Base-by-base conservation (phyloP, 2,888 invertebrate genomes). In the Oscheius sp. region DNA sequence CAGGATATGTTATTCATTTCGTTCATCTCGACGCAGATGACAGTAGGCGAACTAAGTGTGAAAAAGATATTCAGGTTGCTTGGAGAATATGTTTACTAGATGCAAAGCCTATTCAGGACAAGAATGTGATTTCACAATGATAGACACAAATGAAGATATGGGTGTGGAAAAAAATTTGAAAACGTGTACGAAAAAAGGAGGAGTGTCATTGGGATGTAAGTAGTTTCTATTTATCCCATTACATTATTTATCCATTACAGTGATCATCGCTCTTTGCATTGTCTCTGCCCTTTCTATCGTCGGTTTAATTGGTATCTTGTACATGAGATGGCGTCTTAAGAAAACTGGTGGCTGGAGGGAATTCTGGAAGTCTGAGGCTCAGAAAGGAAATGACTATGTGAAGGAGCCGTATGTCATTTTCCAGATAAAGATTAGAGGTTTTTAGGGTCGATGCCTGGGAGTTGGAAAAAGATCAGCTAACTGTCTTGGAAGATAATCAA, bases 401-500 rank as follows among this genome's bases (percentile, higher is more conserved):
- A 9, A 36, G 8, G 36, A 36, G 14, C 8, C 14, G 36, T 9
- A 14, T 9, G 14, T 36, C 8, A 36, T 36, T 36, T 36, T 36
- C 36, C 14, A 36, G 36, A 14, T 9, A 36, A 36, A 36, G 14
- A 36, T 8, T 8, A 14, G 36, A 36, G 14, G n/a, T 47, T 8
- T 59, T 41, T 14, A 59, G 59, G 41, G 17, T n/a, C n/a, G 80
- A 80, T 62, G 71, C 66, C 5, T 80, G 80, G 80, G 80, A 78
- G 45, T 68, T 80, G n/a, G 67, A 75, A 9, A 45, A 68, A 12
- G 70, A 71, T 14, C 70, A 78, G 28, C 41, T 80, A 24, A 28
- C 71, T 1, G 67, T 80, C n/a, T 67, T 74, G 47, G 77, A 80
- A 33, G 67, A 75, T n/a, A 67, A 75, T 47, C 64, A 73, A 9